These are phyloP conservation scores for Heterodera filipjevi DNA, from an alignment of 2,888 invertebrate genomes.

Conservation along the genomic window DNA sequence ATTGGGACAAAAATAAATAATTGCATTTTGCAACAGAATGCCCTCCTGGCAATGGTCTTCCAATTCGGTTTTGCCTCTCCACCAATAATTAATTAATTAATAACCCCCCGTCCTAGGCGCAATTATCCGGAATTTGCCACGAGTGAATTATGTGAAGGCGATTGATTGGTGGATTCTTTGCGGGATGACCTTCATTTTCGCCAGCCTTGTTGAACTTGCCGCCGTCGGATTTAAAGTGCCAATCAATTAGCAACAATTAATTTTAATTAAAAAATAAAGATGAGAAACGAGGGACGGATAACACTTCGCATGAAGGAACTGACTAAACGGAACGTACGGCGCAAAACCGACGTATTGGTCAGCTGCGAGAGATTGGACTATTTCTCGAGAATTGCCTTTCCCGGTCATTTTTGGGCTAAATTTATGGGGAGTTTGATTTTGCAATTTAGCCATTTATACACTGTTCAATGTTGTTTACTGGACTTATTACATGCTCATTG, in stretches of 20 bases:
- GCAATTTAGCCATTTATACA: slow-evolving; percentile 51
- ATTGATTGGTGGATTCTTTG: slow-evolving; percentile 48
- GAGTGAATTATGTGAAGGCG: slow-evolving; percentile 62
- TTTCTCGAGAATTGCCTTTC: slow-evolving; percentile 55
- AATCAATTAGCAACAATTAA: background rate
- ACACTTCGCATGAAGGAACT: slow-evolving; percentile 17
- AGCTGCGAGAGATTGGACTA: slow-evolving; percentile 54
- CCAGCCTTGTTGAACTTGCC: slow-evolving; percentile 63
- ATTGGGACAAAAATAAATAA: background rate
- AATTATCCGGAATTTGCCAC: slow-evolving; percentile 58
- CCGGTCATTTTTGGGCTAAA: slow-evolving; percentile 42
- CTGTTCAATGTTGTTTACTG: slow-evolving; percentile 59
- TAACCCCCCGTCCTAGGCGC: slow-evolving; percentile 53
- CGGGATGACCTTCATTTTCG: slow-evolving; percentile 64
- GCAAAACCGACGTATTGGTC: slow-evolving; percentile 39
- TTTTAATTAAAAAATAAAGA: background rate
- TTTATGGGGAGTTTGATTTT: background rate
- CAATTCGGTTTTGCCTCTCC: slow-evolving; percentile 41
- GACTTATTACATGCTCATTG: slow-evolving; percentile 55
- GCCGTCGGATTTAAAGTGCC: slow-evolving; percentile 59
- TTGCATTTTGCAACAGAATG: slow-evolving; percentile 47
- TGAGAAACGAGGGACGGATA: slow-evolving; percentile 20
- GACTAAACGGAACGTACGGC: slow-evolving; percentile 14
- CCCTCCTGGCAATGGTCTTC: slow-evolving; percentile 64
- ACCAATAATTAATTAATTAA: background rate